phyloP scores from a whole-genome alignment of 2,113 vertebrate genomes.

The Ahaetulla prasina region DNA sequence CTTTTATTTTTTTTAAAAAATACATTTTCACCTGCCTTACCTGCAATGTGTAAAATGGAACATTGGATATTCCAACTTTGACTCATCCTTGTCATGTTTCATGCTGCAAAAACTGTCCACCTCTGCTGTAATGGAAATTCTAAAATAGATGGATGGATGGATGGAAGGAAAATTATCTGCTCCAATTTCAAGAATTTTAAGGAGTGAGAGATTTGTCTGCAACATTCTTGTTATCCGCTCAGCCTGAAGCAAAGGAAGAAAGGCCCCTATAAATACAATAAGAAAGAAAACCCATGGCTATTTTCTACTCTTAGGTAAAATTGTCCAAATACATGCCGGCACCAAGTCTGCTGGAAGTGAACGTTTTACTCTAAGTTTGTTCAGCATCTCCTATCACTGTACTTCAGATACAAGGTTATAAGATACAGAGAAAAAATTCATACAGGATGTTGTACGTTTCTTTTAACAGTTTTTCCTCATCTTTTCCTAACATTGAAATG shows the following conservation, averaged over 20 bases:
- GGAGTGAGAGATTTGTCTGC: conserved; percentile 13
- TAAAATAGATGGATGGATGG: neutral
- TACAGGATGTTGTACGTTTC: neutral
- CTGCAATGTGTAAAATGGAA: neutral
- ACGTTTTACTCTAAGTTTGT: neutral
- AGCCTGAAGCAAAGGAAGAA: neutral
- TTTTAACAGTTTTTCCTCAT: neutral
- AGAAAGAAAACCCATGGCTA: neutral
- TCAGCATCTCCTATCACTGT: neutral
- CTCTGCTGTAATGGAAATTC: neutral
- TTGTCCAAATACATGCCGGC: neutral
- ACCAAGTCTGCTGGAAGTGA: too few species aligned
- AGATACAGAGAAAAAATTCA: neutral
- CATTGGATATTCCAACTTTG: neutral
- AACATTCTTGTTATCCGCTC: conserved; percentile 8
- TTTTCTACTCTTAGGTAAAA: neutral
- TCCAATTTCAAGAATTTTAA: fast-evolving
- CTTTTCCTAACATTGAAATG: neutral
- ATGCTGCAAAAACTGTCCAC: neutral
- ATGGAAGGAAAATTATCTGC: neutral
- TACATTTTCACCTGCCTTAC: neutral
- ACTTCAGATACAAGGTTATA: neutral
- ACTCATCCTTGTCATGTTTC: neutral
- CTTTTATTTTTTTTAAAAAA: neutral
- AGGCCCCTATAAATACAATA: too few species aligned